Percentiles rank a stretch among this genome's conserved stretches.
phyloP scores from a whole-genome alignment of 2,888 invertebrate genomes.

The Luffia ferchaultella region DNA sequence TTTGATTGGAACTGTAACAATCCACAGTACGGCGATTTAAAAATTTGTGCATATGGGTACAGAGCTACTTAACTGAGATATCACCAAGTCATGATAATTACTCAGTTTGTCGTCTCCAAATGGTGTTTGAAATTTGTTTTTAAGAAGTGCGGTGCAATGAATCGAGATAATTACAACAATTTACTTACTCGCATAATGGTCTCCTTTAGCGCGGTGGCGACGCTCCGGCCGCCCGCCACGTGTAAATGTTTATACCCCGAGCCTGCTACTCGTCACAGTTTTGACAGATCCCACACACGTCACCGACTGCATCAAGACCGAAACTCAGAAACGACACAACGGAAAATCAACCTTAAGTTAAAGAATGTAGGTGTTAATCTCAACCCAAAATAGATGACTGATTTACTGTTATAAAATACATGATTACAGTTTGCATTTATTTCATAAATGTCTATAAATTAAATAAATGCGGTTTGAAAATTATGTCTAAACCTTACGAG shows the following conservation, averaged over 20 bases:
- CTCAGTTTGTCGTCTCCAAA: background rate
- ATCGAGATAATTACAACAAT: background rate
- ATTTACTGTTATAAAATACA: background rate
- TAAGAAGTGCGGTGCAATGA: background rate
- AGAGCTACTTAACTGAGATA: background rate
- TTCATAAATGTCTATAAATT: background rate
- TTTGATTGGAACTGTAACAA: background rate
- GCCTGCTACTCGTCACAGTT: conserved; percentile 5
- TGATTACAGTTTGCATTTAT: background rate
- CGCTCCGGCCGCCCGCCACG: background rate
- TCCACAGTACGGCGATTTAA: background rate
- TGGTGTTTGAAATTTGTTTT: background rate
- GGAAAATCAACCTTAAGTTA: background rate
- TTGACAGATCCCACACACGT: conserved; percentile 2
- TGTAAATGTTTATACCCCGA: conserved; percentile 2
- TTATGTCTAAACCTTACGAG: background rate
- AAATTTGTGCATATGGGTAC: no score
- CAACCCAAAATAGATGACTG: no score
- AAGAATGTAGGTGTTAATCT: no score
- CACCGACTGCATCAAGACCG: background rate
- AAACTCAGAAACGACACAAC: no score
- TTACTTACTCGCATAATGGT: background rate
- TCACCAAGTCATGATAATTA: background rate
- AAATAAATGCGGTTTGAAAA: background rate
- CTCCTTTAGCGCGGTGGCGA: background rate